Conservation (phyloP, 2,888 invertebrate genomes). For the Hesperia comma region DNA sequence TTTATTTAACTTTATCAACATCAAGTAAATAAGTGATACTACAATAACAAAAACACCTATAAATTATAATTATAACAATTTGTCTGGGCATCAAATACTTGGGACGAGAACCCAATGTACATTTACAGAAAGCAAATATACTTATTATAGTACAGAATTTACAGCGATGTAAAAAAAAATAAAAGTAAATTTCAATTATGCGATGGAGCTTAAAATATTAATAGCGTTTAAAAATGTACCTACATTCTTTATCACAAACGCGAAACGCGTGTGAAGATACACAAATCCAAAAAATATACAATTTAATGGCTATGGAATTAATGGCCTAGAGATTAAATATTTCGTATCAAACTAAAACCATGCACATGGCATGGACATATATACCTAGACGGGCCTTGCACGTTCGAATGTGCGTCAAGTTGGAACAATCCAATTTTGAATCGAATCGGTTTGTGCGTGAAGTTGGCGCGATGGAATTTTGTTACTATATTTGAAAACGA, state of each 20-base stretch:
- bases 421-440: no score
- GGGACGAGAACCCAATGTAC: not conserved
- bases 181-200: not conserved
- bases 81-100: constrained; percentile 5
- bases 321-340: constrained; percentile 13
- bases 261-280: not conserved
- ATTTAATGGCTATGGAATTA: not conserved
- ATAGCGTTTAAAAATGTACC: not conserved
- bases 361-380: no score
- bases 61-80: constrained; percentile 35
- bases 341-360: constrained; percentile 19
- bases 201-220: not conserved
- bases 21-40: constrained; percentile 43
- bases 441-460: no score
- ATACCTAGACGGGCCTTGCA: no score
- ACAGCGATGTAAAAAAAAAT: not conserved
- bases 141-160: not conserved
- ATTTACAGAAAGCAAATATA: constrained; percentile 9
- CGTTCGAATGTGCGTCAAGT: no score
- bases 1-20: constrained; percentile 45
- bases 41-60: constrained; percentile 45
- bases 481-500: no score
- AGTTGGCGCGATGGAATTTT: no score
- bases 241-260: no score
- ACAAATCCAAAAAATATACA: constrained; percentile 3